Conservation (phyloP, 2,797 vertebrate genomes). For the Micromesistius poutassou region DNA sequence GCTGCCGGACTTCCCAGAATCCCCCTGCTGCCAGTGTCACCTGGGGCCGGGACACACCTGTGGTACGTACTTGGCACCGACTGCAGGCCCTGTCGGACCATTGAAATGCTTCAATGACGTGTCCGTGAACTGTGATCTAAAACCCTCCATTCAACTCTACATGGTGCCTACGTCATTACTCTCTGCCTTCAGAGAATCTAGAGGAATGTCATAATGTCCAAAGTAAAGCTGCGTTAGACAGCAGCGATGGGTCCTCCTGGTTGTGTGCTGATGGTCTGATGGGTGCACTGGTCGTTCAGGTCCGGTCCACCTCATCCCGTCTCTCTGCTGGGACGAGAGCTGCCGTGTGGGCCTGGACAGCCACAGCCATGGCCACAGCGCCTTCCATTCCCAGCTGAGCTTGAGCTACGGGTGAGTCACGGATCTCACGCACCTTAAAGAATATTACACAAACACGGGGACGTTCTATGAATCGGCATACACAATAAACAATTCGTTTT, state of each 20-base stretch:
- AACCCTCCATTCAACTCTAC: too few species aligned
- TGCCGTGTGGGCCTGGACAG: conserved; percentile 70
- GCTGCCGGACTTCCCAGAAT: conserved; percentile 73
- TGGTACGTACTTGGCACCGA: conserved; percentile 70
- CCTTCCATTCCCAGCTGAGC: conserved; percentile 75
- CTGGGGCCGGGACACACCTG: conserved; percentile 75
- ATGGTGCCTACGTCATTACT: too few species aligned
- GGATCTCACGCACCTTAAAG: neutral
- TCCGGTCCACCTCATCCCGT: conserved; percentile 84
- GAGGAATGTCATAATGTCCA: neutral
- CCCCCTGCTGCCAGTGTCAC: conserved; percentile 82
- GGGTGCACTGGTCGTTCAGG: conserved; percentile 62
- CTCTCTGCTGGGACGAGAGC: conserved; percentile 84
- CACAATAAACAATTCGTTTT: neutral
- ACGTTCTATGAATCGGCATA: neutral
- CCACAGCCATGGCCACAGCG: conserved; percentile 65
- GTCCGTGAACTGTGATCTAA: too few species aligned
- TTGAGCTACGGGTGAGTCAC: conserved; percentile 79
- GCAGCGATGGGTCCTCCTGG: neutral
- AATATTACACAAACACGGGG: neutral
- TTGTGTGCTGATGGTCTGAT: neutral
- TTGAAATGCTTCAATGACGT: too few species aligned
- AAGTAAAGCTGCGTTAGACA: neutral
- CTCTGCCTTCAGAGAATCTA: neutral
- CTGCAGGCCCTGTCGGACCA: neutral